Percentiles rank a stretch among this genome's conserved stretches.
Evolutionary conservation across 2,797 vertebrate genomes (phyloP).

Genomic region (Anabacerthia variegaticeps): DNA sequence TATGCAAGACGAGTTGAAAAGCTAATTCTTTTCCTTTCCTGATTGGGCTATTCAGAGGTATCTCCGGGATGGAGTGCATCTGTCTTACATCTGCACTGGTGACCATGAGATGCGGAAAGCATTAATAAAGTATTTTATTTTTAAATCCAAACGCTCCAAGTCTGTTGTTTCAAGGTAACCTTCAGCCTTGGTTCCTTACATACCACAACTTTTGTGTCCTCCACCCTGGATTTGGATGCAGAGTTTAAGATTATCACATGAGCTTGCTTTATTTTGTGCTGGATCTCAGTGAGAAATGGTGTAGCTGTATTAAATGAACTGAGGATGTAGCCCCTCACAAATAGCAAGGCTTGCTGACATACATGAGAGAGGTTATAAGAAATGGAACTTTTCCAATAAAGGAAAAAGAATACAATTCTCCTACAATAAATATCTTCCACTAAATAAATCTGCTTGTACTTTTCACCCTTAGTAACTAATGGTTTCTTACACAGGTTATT

Average conservation of each 20-base stretch:
- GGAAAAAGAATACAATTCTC: not conserved
- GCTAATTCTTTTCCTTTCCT: constrained; percentile 16
- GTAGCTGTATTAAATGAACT: not conserved
- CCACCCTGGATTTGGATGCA: not conserved
- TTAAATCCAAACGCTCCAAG: constrained; percentile 53
- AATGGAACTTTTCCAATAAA: constrained; percentile 20
- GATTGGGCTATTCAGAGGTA: constrained; percentile 70
- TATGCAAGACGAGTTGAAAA: constrained; percentile 58
- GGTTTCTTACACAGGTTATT: constrained; percentile 70
- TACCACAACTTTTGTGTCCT: not conserved
- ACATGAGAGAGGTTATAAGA: constrained; percentile 14
- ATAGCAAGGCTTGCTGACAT: not conserved
- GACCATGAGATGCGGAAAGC: constrained; percentile 13
- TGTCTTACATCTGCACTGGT: constrained; percentile 56
- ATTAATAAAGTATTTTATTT: constrained; percentile 67
- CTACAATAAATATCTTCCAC: constrained; percentile 54
- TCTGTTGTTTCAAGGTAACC: constrained; percentile 63
- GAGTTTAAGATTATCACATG: not conserved
- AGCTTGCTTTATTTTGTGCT: not conserved
- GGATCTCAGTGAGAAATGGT: not conserved
- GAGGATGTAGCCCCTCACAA: not conserved
- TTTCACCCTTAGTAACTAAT: constrained; percentile 71
- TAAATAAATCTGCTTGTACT: constrained; percentile 74
- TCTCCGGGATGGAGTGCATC: constrained; percentile 29
- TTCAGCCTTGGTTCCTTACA: constrained; percentile 42